Evolutionary conservation across 2,797 vertebrate species (phyloP), one percentile per base, ranked within the genome.

Genomic region (Psittacula derbiana): DNA sequence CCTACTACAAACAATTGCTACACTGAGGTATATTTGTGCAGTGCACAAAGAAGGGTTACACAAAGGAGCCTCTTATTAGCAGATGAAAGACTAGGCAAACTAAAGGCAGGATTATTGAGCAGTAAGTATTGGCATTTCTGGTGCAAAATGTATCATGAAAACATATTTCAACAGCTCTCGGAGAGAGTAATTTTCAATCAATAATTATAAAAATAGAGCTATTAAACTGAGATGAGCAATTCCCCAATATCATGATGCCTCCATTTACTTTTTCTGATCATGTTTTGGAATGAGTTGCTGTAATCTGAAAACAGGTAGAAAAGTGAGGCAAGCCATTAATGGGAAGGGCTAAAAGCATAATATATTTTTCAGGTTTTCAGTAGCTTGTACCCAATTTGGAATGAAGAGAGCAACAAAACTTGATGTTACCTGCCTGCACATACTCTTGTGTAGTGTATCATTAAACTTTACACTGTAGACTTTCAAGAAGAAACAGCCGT

Each of bases 221-320:
- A 92, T 87, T 93, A 80, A 95, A 70, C 17, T 88, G 82, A 83
- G 38, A 81, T 84, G 50, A 85, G 72, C 72, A 87, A 71, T 21
- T 90, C 84, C 25, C 66, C 20, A 4, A 17, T 80, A 55, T 41
- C 55, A 31, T 60, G 81, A 62, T 85, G 50, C 41, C 69, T 93
- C 86, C n/a, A 17, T 81, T 94, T 95, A 88, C 13, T 55, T 93
- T 94, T 96, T 88, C 85, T 90, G 47, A 87, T 84, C 36, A 21
- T 43, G 23, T 69, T 62, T 66, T 57, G 67, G 57, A 95, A 92
- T 44, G 31, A 83, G 15, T 44, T 88, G 66, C 55, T 41, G 78
- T 88, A 90, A 86, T 49, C 40, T 74, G 53, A 83, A 93, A 90
- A 53, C 25, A 50, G 50, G 30, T 65, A 38, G 33, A 90, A 82